Evolutionary conservation across 1,140 invertebrate genomes (phyloP), one percentile per base, ranked within the genome.

Genomic region (Onthophagus taurus): DNA sequence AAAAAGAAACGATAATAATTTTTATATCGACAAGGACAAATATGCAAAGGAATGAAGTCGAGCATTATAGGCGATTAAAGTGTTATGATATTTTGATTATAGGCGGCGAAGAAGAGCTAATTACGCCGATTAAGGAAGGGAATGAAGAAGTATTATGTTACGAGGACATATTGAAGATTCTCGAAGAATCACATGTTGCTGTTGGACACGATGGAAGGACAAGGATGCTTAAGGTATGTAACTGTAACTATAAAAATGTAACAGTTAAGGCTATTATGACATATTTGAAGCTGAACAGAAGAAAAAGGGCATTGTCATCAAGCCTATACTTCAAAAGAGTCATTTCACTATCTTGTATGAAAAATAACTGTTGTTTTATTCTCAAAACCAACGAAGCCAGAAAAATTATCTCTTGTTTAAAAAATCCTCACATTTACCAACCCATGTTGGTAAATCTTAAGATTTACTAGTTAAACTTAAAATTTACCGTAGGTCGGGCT

Each of bases 291-390:
- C 31, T 33, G 55, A 55, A 38, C 45, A 48, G 24, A 55, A 46
- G 19, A 50, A 54, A 45, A 60, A 59, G 49, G 50, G 50, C 13
- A 35, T 59, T 6, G 53, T 57, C 26, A 36, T 53, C 6, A 63
- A 62, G 34, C 50, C 60, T 12, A 57, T 63, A 11, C 26, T 55
- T 19, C 37, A 48, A 39, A 37, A 14, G 24, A 48, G n/a, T n/a
- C n/a, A n/a, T n/a, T n/a, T n/a, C n/a, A n/a, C n/a, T n/a, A n/a
- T n/a, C n/a, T n/a, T n/a, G n/a, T n/a, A n/a, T n/a, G n/a, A n/a
- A n/a, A n/a, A n/a, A n/a, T n/a, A n/a, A n/a, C n/a, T n/a, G n/a
- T n/a, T n/a, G n/a, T n/a, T n/a, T n/a, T n/a, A n/a, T n/a, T n/a
- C n/a, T n/a, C n/a, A n/a, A n/a, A n/a, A n/a, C n/a, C n/a, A n/a